A percentile compares a stretch with the other conserved stretches of the same genome.
phyloP scores from a whole-genome alignment of 2,888 invertebrate genomes.

The Cheilosia grossa region DNA sequence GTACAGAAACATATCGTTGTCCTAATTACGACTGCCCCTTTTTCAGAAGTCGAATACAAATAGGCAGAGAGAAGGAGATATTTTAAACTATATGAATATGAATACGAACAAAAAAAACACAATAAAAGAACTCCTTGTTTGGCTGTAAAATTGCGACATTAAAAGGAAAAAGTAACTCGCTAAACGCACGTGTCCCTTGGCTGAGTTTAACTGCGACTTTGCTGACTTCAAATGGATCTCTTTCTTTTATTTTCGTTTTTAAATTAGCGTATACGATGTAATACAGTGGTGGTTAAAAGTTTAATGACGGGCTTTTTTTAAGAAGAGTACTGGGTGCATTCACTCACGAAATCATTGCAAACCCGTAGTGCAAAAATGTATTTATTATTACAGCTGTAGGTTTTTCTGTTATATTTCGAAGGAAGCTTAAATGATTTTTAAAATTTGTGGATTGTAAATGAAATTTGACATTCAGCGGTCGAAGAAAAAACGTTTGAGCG shows the following conservation, averaged over 20 bases:
- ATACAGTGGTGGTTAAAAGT: conserved; percentile 28
- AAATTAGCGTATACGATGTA: conserved; percentile 39
- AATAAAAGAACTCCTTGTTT: conserved; percentile 53
- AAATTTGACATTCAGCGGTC: neutral
- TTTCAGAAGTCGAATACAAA: conserved; percentile 51
- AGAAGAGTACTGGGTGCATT: too few relatives aligned
- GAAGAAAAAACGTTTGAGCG: neutral
- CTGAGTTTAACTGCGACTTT: conserved; percentile 57
- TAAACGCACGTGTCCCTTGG: conserved; percentile 65
- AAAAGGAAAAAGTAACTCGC: conserved; percentile 27
- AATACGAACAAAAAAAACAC: neutral
- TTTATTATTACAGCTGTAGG: neutral
- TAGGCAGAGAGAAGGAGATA: conserved; percentile 32
- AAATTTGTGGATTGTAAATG: neutral
- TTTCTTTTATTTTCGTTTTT: conserved; percentile 6
- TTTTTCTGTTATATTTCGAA: neutral
- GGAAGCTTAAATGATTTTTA: neutral
- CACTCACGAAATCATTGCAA: too few relatives aligned
- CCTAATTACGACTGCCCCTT: conserved; percentile 71
- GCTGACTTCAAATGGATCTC: conserved; percentile 42
- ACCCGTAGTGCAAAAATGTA: too few relatives aligned
- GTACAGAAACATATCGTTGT: conserved; percentile 45
- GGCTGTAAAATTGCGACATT: conserved; percentile 14
- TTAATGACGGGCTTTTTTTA: neutral
- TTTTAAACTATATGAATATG: conserved; percentile 23